Base-by-base conservation (phyloP, 2,888 invertebrate genomes). In the Himalopsyche anomala region DNA sequence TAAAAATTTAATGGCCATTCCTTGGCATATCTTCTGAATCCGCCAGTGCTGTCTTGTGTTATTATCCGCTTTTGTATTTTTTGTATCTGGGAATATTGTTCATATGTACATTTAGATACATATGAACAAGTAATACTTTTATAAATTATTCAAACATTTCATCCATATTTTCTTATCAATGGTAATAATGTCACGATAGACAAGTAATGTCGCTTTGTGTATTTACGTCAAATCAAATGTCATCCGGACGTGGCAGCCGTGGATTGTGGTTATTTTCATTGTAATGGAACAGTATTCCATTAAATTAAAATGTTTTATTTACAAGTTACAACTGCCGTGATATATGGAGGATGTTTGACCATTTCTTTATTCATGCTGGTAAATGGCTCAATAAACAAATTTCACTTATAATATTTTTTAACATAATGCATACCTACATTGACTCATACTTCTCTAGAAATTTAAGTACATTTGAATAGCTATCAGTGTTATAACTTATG, bases 281-380 rank as follows among this genome's bases (percentile, higher is more conserved):
- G 81, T 81, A n/a, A 81, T 81, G 51, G 42, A 45, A 51, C 40
- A 81, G 19, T 42, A 81, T 81, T 54, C 45, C 54, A 80, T 11
- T 11, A 4, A 28, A 15, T 54, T 81, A 87, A 62, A 85, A 87
- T 87, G 87, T 86, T 87, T 83, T 86, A 87, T 84, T 79, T 87
- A 36, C 87, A 87, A 83, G 19, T 87, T 17, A 87, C 87, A 11
- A 87, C 87, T 11, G 84, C 85, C 9, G 15, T 86, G 15, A 87
- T 87, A 83, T 86, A 87, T 83, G 87, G 86, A 74, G 87, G 69
- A 42, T 87, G 87, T 62, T 83, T 87, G 36, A 81, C 81, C 15
- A 87, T 87, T 17, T 86, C 87, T 9, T 83, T 81, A 55, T 87
- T 87, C 83, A 56, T 87, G 74, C 80, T 87, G 83, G 87, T 87